Evolutionary conservation across 2,113 vertebrate genomes (phyloP), one percentile per base, ranked within the genome.

Genomic region (Rutilus rutilus): DNA sequence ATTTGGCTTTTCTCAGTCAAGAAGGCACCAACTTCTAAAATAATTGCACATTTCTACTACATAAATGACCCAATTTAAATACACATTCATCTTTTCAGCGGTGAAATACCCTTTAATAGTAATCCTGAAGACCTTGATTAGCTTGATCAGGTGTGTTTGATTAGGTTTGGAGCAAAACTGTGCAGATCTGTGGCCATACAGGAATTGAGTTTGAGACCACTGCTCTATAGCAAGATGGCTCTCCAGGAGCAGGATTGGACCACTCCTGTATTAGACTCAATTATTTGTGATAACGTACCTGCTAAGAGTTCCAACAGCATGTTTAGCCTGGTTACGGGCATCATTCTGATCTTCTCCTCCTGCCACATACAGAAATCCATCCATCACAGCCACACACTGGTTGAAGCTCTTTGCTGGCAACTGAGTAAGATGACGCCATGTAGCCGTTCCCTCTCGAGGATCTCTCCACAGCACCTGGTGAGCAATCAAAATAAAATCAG

Each of bases 261-360:
- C 17, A 69, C 9, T 9, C 42, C 23, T 25, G 12, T 75, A 52
- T 45, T 33, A n/a, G 12, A 42, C 8, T 2, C 6, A 71, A 60
- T 74, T n/a, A 33, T 21, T 33, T 33, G 3, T 33, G 27, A 27
- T 60, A 57, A 33, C 52, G 62, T 87, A 96, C 95, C 96, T 97
- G 96, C 93, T 95, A 6, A 96, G 92, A 54, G 93, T 96, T 93
- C 92, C 95, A 89, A 96, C 95, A 0, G 96, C 95, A 4, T 96
- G 95, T 82, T 97, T 96, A 89, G 96, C 96, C 89, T 96, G 96
- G 92, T 96, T 97, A 54, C 96, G 93, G 10, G 95, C 94, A n/a
- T 97, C 95, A 0, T 96, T 97, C 90, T 97, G 96, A 91, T 96
- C 96, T 89, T 97, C 96, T 57, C 96, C 95, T 42, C 96, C 96